Evolutionary conservation across 2,113 vertebrate genomes (phyloP).

Genomic region (Centropus unirufus): DNA sequence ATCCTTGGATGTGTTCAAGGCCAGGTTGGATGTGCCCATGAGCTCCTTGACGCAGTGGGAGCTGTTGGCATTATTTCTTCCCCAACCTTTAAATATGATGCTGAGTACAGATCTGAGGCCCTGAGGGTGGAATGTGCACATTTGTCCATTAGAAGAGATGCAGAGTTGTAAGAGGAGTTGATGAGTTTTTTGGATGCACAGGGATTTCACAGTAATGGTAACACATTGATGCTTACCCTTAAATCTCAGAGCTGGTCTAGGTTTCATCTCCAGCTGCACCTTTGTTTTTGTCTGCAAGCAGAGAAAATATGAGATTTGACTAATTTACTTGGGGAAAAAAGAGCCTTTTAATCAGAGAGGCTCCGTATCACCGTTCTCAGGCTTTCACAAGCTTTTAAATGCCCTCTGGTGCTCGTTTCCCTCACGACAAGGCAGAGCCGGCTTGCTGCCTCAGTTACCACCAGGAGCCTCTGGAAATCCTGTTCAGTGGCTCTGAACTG

Average conservation of each 20-base stretch:
- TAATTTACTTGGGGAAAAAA: neutral
- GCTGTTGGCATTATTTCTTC: neutral
- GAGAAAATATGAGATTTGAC: neutral
- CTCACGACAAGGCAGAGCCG: neutral
- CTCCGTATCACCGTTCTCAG: neutral
- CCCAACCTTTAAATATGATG: neutral
- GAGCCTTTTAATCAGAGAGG: neutral
- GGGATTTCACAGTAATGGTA: neutral
- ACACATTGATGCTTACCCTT: neutral
- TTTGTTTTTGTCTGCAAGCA: neutral
- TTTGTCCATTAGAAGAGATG: neutral
- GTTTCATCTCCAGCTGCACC: neutral
- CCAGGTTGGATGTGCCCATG: too few species aligned
- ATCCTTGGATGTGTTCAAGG: too few species aligned
- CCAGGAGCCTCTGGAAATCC: rapidly evolving
- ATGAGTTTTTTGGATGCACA: neutral
- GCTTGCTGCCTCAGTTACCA: neutral
- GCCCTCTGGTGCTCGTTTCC: neutral
- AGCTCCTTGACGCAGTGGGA: too few species aligned
- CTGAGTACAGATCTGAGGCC: neutral
- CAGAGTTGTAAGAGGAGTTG: neutral
- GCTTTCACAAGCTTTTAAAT: neutral
- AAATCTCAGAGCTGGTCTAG: neutral
- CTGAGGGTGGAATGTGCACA: neutral
- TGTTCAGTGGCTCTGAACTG: neutral